Base-by-base conservation (phyloP, 2,797 vertebrate species). In the Synanceia verrucosa region DNA sequence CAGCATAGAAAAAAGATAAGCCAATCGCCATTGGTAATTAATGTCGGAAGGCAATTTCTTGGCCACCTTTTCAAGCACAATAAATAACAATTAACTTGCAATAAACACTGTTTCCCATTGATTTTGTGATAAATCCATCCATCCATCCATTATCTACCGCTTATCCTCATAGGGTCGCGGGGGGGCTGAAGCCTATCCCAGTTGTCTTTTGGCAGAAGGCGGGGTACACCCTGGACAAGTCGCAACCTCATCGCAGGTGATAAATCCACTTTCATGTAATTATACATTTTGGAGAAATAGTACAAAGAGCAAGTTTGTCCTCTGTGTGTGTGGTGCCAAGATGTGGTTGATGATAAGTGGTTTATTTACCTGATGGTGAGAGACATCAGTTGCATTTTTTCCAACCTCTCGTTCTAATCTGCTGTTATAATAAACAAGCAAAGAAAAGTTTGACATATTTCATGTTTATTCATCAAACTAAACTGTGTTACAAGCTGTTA, bases 251-350 rank as follows among this genome's bases (percentile, higher is more conserved):
- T n/a, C n/a, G n/a, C n/a, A n/a, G n/a, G 37, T 55, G 23, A 78
- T 53, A 62, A 72, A 82, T 72, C 6, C 2, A 14, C 56, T 23
- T 34, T 60, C 23, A 52, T 65, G 62, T 66, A 81, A 82, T 87
- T 77, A 79, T 81, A 82, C 50, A 70, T 82, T 70, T 81, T 61
- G 60, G 44, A 26, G 23, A 56, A 73, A 72, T 33, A 46, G 43
- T 50, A 76, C 65, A 86, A 82, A 86, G 74, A 72, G 28, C 1
- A 69, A 79, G 33, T 69, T 71, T 83, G 70, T 78, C 74, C 55
- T 71, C 66, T 56, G 41, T 47, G 56, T 70, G 28, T 34, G 41
- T 59, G 52, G 77, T 29, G 26, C 62, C 55, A 61, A 76, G 67
- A 81, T 82, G 78, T 68, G 53, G 65, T 79, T 72, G 19, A 55